Conservation (phyloP, 2,797 vertebrate genomes). For the Phataginus tetradactyla region DNA sequence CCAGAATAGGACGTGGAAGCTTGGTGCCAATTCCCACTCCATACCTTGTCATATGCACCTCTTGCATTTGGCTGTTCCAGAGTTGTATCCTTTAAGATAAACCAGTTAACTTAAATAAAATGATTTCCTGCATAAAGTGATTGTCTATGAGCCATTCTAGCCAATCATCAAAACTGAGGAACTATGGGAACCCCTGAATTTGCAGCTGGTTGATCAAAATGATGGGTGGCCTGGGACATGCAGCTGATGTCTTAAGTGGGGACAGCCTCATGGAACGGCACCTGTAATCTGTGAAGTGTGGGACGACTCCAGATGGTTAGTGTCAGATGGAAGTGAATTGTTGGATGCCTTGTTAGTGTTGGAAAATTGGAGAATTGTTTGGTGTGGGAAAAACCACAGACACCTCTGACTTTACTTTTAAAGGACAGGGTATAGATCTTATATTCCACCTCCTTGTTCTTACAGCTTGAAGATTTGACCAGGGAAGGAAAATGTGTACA, state of each 20-base stretch:
- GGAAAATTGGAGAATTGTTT: background rate
- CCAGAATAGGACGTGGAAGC: background rate
- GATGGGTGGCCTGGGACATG: background rate
- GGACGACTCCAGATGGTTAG: background rate
- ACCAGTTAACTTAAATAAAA: background rate
- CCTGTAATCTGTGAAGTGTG: background rate
- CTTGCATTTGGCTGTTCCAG: background rate
- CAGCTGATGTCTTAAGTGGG: background rate
- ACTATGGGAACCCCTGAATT: background rate
- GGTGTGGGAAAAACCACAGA: background rate
- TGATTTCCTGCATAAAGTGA: background rate
- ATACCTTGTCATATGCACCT: rapidly evolving
- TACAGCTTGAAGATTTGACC: background rate
- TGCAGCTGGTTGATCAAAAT: background rate
- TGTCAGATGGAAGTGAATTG: background rate
- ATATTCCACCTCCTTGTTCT: background rate
- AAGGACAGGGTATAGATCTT: background rate
- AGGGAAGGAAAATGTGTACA: background rate
- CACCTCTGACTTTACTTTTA: background rate
- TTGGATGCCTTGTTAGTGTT: background rate
- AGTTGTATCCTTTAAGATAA: background rate
- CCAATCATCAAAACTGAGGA: background rate
- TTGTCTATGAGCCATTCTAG: background rate
- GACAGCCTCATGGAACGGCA: background rate
- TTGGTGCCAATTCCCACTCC: no score